These are phyloP conservation scores for Heteropelma amictum DNA, from an alignment of 2,888 invertebrate genomes.

Conservation along the genomic window DNA sequence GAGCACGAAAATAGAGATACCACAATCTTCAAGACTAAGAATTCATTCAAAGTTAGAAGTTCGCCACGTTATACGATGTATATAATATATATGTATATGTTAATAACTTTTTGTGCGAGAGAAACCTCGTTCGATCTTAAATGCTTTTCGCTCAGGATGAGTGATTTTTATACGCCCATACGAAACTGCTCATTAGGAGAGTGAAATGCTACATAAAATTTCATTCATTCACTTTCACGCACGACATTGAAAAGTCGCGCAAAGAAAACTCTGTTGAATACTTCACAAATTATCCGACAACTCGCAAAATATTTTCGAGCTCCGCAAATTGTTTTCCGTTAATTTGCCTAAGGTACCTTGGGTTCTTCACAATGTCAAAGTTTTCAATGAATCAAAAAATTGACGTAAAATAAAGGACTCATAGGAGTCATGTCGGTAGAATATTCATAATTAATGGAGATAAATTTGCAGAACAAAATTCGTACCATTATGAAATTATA, in stretches of 20 bases:
- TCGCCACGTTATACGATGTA: constrained; percentile 15
- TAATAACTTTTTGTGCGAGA: constrained; percentile 36
- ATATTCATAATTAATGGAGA: too few species aligned
- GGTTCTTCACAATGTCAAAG: too few species aligned
- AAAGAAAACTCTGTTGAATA: too few species aligned
- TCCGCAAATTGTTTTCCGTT: too few species aligned
- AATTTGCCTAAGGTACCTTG: too few species aligned
- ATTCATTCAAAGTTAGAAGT: constrained; percentile 38
- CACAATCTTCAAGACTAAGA: not conserved
- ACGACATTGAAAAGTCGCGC: not conserved
- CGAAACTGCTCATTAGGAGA: not conserved
- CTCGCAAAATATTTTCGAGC: too few species aligned
- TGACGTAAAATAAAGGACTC: too few species aligned
- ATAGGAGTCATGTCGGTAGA: too few species aligned
- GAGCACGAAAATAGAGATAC: not conserved
- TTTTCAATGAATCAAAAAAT: too few species aligned
- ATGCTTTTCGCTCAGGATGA: not conserved
- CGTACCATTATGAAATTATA: too few species aligned
- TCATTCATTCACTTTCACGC: not conserved
- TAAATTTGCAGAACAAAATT: too few species aligned
- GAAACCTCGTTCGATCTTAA: constrained; percentile 21
- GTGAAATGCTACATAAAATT: not conserved
- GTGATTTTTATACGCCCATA: constrained; percentile 1
- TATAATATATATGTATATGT: not conserved
- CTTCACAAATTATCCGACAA: too few species aligned